A percentile compares a stretch with the other conserved stretches of the same genome.
Conservation (phyloP, 1,140 invertebrate species). For the Pissodes strobi region DNA sequence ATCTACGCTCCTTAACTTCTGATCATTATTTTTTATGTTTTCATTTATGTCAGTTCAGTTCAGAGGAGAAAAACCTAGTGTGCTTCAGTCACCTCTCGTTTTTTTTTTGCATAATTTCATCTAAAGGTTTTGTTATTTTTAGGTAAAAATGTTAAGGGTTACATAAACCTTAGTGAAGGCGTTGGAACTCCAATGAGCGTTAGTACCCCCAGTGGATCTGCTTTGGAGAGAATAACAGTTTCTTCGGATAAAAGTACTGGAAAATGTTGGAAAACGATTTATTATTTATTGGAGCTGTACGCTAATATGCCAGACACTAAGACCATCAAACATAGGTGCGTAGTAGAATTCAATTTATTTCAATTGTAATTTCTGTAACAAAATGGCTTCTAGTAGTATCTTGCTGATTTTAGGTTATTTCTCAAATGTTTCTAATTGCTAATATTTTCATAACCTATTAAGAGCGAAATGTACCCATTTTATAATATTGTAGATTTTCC, state of each 20-base stretch:
- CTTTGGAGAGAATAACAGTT: slow-evolving; percentile 62
- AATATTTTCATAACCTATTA: too few species aligned
- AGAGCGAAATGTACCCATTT: too few species aligned
- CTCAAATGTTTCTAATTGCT: too few species aligned
- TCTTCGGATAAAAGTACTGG: slow-evolving; percentile 59
- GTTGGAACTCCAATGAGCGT: slow-evolving; percentile 73
- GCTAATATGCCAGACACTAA: slow-evolving; percentile 93
- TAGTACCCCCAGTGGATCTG: slow-evolving; percentile 63
- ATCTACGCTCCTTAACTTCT: too few species aligned
- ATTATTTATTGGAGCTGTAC: slow-evolving; percentile 89
- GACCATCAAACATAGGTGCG: slow-evolving; percentile 67
- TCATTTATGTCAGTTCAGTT: too few species aligned
- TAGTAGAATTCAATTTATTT: neutral
- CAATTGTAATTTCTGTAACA: neutral
- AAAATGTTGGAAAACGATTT: slow-evolving; percentile 93
- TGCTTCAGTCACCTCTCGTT: slow-evolving; percentile 51
- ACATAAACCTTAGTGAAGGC: slow-evolving; percentile 65
- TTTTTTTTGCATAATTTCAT: too few species aligned
- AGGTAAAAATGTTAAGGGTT: slow-evolving; percentile 49
- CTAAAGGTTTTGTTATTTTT: too few species aligned
- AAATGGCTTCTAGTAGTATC: neutral
- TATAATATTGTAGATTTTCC: slow-evolving; percentile 57
- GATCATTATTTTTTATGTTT: too few species aligned
- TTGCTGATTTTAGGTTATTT: neutral
- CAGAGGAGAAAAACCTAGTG: neutral